Base-by-base conservation (phyloP, 2,113 vertebrate species). In the Narcine bancroftii region DNA sequence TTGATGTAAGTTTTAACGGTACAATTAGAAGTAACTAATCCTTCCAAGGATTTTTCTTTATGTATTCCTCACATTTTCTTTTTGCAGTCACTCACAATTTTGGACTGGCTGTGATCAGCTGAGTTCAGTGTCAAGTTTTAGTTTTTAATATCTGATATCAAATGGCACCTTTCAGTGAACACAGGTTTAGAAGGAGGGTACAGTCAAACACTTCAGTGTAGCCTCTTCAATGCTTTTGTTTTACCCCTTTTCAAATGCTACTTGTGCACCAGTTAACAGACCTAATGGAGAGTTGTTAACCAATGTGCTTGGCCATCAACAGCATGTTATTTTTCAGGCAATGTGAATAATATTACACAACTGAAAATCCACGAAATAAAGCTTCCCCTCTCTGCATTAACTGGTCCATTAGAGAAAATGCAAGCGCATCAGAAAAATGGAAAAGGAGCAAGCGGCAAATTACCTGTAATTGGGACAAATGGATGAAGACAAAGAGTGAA, bases 401-500 rank as follows among this genome's bases (percentile, higher is more conserved):
- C 63, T 13, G 87, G 63, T 19, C 87, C 87, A 69, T 91, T 65
- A 91, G 56, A 69, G 60, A 91, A 66, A 91, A 45, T 42, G 63
- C 63, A 69, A 91, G 39, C 39, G 45, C 36, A 29, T 91, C 87
- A 42, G 36, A 91, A 66, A 66, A 66, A 36, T 42, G n/a, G 56
- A n/a, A 66, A 45, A 66, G 39, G 63, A 91, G 24, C 10, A 69
- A 91, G 15, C 7, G 17, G 81, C 15, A 87, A 87, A 87, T 85
- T 56, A 56, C 81, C 81, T 85, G 81, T 85, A 85, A 85, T 87
- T 87, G 81, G 53, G 56, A 63, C 33, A 87, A 87, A 87, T 87
- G 81, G 81, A 85, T 85, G 50, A 85, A 85, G 50, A n/a, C 45
- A 85, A 85, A 85, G 56, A 19, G 50, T 15, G 11, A 5, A n/a